These are phyloP conservation scores for Phalacrocorax aristotelis DNA, from an alignment of 2,113 vertebrate species.

Conservation along the genomic window DNA sequence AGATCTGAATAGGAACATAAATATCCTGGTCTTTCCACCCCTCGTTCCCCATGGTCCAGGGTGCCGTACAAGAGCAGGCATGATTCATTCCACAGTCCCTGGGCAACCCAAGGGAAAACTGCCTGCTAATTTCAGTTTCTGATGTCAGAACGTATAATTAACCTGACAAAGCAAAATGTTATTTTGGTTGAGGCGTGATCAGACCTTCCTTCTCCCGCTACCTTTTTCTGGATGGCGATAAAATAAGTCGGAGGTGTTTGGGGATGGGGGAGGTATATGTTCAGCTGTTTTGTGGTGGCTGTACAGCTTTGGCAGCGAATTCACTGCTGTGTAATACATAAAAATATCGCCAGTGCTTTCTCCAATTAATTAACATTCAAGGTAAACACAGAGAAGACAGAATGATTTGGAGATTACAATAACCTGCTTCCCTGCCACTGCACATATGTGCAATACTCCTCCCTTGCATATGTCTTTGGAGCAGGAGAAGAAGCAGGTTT, in stretches of 20 bases:
- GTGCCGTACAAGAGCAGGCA: neutral
- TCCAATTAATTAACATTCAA: neutral
- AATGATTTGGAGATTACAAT: neutral
- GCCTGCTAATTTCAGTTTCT: constrained; percentile 28
- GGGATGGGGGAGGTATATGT: neutral
- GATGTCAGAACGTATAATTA: constrained; percentile 8
- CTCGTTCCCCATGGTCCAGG: neutral
- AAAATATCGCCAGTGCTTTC: neutral
- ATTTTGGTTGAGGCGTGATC: neutral
- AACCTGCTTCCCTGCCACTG: neutral
- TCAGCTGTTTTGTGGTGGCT: neutral
- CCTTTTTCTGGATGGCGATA: neutral
- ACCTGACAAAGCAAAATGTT: neutral
- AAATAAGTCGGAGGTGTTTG: neutral
- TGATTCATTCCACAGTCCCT: constrained; percentile 23
- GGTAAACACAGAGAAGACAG: neutral
- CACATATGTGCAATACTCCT: neutral
- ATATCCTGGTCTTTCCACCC: neutral
- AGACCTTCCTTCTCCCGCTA: neutral
- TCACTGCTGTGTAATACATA: neutral
- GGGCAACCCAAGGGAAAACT: constrained; percentile 10
- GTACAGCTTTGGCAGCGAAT: neutral
- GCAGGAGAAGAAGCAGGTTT: neutral
- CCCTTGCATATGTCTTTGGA: neutral
- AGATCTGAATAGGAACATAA: neutral